These are phyloP conservation scores for Bathynomus jamesi DNA, from an alignment of 1,140 invertebrate genomes.

Conservation along the genomic window DNA sequence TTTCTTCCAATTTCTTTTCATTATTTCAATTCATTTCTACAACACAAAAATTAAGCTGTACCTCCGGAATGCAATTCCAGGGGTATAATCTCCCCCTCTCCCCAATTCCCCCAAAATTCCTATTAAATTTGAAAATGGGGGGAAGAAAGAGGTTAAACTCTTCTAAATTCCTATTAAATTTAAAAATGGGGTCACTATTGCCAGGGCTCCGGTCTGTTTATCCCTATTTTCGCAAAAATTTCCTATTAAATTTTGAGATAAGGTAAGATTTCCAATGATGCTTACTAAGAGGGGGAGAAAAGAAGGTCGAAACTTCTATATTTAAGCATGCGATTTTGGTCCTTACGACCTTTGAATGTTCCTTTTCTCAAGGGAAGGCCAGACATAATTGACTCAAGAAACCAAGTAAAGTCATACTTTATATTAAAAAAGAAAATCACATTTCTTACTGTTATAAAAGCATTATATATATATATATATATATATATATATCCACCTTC, in stretches of 20 bases:
- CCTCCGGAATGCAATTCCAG: background rate
- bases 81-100: background rate
- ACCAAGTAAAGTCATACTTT: too few species aligned
- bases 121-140: background rate
- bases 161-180: background rate
- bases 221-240: too few species aligned
- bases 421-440: too few species aligned
- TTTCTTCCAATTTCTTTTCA: background rate
- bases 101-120: background rate
- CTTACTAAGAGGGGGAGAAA: too few species aligned
- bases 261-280: too few species aligned
- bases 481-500: too few species aligned
- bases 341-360: background rate
- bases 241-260: too few species aligned
- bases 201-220: too few species aligned
- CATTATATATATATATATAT: too few species aligned
- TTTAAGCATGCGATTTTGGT: background rate
- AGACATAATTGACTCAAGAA: background rate
- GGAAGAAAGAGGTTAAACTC: background rate
- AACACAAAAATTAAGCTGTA: background rate
- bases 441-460: too few species aligned
- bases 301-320: background rate
- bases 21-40: background rate
- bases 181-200: background rate
- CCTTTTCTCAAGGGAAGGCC: background rate